These are phyloP conservation scores for Amiota mariae DNA, from an alignment of 2,888 invertebrate genomes.

Conservation along the genomic window DNA sequence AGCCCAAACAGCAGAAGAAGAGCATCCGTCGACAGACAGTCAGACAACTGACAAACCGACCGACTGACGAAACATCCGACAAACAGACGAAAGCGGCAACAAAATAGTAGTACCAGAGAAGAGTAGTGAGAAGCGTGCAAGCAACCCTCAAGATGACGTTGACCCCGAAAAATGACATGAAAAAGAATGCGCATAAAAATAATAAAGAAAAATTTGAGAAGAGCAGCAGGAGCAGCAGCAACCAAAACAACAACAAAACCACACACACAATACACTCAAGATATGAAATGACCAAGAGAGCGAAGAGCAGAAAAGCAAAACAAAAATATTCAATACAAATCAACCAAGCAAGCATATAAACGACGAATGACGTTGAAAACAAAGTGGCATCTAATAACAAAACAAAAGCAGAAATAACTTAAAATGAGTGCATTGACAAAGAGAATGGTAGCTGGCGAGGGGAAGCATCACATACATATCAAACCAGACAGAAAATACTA, in stretches of 20 bases:
- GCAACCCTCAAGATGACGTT: constrained; percentile 71
- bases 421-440: too few species aligned
- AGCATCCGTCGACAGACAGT: neutral
- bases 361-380: constrained; percentile 62
- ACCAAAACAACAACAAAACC: too few species aligned
- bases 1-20: neutral
- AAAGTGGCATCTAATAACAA: constrained; percentile 62
- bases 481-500: neutral
- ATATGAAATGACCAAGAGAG: neutral
- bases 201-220: too few species aligned
- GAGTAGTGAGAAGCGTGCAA: constrained; percentile 23
- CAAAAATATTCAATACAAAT: neutral
- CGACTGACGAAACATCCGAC: neutral
- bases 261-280: too few species aligned
- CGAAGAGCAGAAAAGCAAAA: neutral
- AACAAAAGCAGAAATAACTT: constrained; percentile 32
- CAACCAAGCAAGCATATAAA: neutral
- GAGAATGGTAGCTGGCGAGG: neutral
- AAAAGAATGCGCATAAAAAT: constrained; percentile 61
- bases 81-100: neutral
- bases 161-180: constrained; percentile 68
- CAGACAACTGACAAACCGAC: neutral
- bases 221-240: neutral
- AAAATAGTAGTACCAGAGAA: neutral
- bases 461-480: neutral